A percentile compares a stretch with the other conserved stretches of the same genome.
Conservation (phyloP, 2,888 invertebrate species). For the Pyralis farinalis region DNA sequence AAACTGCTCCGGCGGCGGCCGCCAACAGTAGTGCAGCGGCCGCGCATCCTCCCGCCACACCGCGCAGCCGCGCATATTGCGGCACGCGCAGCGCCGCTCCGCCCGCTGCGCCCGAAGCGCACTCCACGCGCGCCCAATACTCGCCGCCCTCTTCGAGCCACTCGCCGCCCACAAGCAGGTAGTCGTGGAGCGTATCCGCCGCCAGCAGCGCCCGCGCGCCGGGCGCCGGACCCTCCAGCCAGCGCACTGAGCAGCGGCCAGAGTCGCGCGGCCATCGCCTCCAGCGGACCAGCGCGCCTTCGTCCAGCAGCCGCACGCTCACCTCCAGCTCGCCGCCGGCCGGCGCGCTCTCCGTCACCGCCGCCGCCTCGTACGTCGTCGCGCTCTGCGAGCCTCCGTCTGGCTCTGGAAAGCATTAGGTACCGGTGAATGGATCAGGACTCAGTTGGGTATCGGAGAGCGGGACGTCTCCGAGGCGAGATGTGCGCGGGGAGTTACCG, state of each 20-base stretch:
- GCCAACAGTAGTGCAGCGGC: constrained; percentile 85
- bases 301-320: constrained; percentile 84
- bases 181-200: constrained; percentile 86
- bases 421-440: no score
- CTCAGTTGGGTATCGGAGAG: no score
- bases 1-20: constrained; percentile 83
- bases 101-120: constrained; percentile 83
- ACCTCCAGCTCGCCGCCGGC: constrained; percentile 82
- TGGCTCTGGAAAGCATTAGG: constrained; percentile 22
- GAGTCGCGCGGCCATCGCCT: constrained; percentile 82
- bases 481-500: constrained; percentile 27
- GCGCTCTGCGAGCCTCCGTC: constrained; percentile 27
- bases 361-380: constrained; percentile 27
- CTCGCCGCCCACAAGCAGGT: constrained; percentile 85
- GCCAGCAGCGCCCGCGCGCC: constrained; percentile 83
- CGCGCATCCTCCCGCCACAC: constrained; percentile 86
- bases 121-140: constrained; percentile 88
- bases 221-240: constrained; percentile 84
- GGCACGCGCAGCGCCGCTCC: constrained; percentile 85
- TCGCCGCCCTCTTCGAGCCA: constrained; percentile 83
- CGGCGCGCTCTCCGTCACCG: constrained; percentile 19
- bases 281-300: constrained; percentile 90
- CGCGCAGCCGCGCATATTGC: constrained; percentile 85
- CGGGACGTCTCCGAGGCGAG: no score
- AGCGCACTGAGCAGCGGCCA: constrained; percentile 84